phyloP scores from a whole-genome alignment of 2,888 invertebrate species.

The Caenorhabditis angaria region DNA sequence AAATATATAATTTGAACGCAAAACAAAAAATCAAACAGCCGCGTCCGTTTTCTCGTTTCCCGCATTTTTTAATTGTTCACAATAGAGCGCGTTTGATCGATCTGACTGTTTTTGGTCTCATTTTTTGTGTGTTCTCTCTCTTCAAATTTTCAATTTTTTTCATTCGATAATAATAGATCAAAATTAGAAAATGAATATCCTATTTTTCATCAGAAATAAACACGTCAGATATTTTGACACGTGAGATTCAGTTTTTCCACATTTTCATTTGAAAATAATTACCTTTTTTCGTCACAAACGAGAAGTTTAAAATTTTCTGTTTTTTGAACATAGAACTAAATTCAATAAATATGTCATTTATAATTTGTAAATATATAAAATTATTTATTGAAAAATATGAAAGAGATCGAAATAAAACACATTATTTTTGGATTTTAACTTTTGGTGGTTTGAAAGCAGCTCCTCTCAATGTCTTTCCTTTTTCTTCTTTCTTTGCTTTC shows the following conservation, averaged over 20 bases:
- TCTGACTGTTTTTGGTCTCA: slow-evolving; percentile 13
- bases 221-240: no score
- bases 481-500: slow-evolving; percentile 66
- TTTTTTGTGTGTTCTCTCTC: background rate
- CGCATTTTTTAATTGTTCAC: slow-evolving; percentile 27
- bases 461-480: slow-evolving; percentile 63
- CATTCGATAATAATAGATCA: no score
- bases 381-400: background rate
- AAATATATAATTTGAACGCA: background rate
- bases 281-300: background rate
- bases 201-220: no score
- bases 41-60: slow-evolving; percentile 15
- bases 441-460: slow-evolving; percentile 70
- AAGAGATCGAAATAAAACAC: background rate
- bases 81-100: slow-evolving; percentile 19
- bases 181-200: no score
- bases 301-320: background rate
- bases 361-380: no score
- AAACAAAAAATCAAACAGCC: slow-evolving; percentile 5
- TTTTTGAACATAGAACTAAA: background rate
- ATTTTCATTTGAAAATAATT: background rate
- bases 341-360: no score
- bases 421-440: slow-evolving; percentile 50
- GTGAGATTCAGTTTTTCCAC: no score
- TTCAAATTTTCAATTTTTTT: no score